phyloP scores from a whole-genome alignment of 2,888 invertebrate species.

The Dasysyrphus tricinctus region DNA sequence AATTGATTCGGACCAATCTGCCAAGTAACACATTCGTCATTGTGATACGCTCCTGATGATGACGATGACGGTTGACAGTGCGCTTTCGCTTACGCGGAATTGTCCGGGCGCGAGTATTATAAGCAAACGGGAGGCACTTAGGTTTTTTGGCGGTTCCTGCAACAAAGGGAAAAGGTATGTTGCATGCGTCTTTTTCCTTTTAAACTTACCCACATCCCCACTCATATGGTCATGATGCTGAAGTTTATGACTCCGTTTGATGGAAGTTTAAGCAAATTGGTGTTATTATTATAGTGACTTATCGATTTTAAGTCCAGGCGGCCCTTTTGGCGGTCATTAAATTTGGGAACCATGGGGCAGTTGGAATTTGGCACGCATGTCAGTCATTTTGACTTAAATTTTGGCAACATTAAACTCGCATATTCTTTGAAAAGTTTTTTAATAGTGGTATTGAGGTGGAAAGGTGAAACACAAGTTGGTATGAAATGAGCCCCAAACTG shows the following conservation, averaged over 20 bases:
- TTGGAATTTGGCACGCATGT: slow-evolving; percentile 61
- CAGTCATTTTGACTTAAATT: slow-evolving; percentile 31
- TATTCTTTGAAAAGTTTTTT: slow-evolving; percentile 5
- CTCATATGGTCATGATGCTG: neutral
- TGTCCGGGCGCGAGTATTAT: slow-evolving; percentile 44
- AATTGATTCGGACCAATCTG: slow-evolving; percentile 70
- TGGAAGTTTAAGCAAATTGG: slow-evolving; percentile 72
- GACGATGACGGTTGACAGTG: slow-evolving; percentile 67
- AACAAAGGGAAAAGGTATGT: slow-evolving; percentile 57
- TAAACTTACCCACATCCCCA: slow-evolving; percentile 51
- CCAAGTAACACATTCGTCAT: slow-evolving; percentile 57
- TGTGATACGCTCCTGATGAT: slow-evolving; percentile 35
- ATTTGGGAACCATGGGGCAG: slow-evolving; percentile 57
- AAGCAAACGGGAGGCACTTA: slow-evolving; percentile 62
- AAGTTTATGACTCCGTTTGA: slow-evolving; percentile 70
- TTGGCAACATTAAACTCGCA: neutral
- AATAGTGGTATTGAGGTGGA: neutral
- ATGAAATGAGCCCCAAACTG: neutral
- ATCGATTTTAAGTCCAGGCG: slow-evolving; percentile 54
- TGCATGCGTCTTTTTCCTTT: neutral
- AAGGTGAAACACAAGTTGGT: neutral
- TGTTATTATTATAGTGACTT: slow-evolving; percentile 68
- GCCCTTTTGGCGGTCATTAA: slow-evolving; percentile 53
- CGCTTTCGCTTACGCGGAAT: slow-evolving; percentile 57
- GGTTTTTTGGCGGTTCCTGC: slow-evolving; percentile 52